Conservation (phyloP, 2,888 invertebrate species). For the Calliphora vomitoria region DNA sequence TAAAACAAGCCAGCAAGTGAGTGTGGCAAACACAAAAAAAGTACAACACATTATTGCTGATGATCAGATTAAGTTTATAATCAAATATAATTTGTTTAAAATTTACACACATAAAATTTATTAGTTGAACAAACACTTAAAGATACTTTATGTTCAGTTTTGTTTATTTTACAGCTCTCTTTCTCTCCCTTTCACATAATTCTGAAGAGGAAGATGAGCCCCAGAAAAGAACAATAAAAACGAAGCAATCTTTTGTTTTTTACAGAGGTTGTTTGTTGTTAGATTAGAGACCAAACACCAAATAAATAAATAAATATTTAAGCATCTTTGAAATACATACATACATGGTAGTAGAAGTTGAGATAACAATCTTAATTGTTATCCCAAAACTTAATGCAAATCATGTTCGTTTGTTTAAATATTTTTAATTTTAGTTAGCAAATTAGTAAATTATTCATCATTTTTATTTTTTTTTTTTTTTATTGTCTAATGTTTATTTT, state of each 20-base stretch:
- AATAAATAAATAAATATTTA: constrained; percentile 42
- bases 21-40: neutral
- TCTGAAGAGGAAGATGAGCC: neutral
- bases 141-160: neutral
- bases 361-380: constrained; percentile 67
- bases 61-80: constrained; percentile 66
- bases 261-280: constrained; percentile 30
- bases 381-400: constrained; percentile 68
- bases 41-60: constrained; percentile 23
- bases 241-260: neutral
- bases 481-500: neutral
- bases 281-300: constrained; percentile 23
- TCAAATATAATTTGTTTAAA: constrained; percentile 63
- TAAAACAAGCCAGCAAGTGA: neutral
- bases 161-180: constrained; percentile 50
- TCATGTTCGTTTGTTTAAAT: constrained; percentile 21
- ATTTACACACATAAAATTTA: constrained; percentile 62
- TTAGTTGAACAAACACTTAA: constrained; percentile 30
- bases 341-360: neutral
- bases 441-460: constrained; percentile 42
- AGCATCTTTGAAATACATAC: neutral
- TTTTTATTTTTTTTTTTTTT: neutral
- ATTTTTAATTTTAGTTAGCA: constrained; percentile 20
- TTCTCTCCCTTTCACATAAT: constrained; percentile 2
- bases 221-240: constrained; percentile 15